A percentile compares a stretch with the other conserved stretches of the same genome.
Evolutionary conservation across 1,140 invertebrate species (phyloP).

Genomic region (Listronotus bonariensis): DNA sequence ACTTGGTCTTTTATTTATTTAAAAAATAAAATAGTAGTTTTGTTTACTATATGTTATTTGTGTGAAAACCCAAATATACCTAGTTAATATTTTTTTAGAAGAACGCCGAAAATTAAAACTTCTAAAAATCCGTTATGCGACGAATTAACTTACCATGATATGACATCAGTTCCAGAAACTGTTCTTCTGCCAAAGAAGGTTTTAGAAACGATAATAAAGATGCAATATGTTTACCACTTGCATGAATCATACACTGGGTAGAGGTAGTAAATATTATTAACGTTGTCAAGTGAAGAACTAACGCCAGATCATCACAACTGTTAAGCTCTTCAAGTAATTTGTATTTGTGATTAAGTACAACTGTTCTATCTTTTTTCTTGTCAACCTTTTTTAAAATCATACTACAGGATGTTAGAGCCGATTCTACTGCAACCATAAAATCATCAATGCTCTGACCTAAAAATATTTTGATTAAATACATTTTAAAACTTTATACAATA

Average conservation of each 20-base stretch:
- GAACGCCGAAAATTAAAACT: too few species aligned
- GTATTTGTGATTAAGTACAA: constrained; percentile 79
- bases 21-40: too few species aligned
- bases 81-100: too few species aligned
- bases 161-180: constrained; percentile 65
- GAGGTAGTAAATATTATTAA: constrained; percentile 81
- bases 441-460: constrained; percentile 70
- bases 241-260: constrained; percentile 83
- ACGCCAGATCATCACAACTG: constrained; percentile 73
- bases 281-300: constrained; percentile 80
- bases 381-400: constrained; percentile 87
- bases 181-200: constrained; percentile 66
- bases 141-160: constrained; percentile 63
- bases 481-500: constrained; percentile 56
- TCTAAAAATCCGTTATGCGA: too few species aligned
- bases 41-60: too few species aligned
- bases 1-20: too few species aligned
- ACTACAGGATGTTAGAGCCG: constrained; percentile 73
- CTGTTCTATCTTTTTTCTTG: constrained; percentile 80
- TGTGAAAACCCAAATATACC: too few species aligned
- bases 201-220: constrained; percentile 76
- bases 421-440: constrained; percentile 75
- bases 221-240: constrained; percentile 89
- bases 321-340: constrained; percentile 79
- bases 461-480: too few species aligned